A percentile compares a stretch with the other conserved stretches of the same genome.
Evolutionary conservation across 2,888 invertebrate species (phyloP).

Genomic region (Eulithis prunata): DNA sequence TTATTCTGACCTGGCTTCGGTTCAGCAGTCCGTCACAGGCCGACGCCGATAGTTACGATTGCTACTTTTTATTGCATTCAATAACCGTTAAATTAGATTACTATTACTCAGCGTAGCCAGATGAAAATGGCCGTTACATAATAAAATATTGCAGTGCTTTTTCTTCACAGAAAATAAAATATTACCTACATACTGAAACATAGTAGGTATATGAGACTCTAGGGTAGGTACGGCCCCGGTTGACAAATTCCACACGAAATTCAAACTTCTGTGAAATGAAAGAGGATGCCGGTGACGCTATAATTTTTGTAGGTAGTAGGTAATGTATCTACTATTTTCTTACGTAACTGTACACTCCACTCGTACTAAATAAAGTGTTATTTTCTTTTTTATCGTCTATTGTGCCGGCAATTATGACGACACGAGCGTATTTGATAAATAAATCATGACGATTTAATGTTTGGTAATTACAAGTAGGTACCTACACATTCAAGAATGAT

Average conservation of each 20-base stretch:
- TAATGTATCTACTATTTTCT: constrained; percentile 3
- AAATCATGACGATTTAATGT: too few relatives aligned
- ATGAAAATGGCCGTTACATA: constrained; percentile 68
- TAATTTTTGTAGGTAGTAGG: too few relatives aligned
- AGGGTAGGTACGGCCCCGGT: too few relatives aligned
- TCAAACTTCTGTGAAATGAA: too few relatives aligned
- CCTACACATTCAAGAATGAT: constrained; percentile 31
- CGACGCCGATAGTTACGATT: constrained; percentile 38
- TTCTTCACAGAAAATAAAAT: constrained; percentile 22
- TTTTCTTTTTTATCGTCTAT: constrained; percentile 41
- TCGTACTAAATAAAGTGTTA: constrained; percentile 23
- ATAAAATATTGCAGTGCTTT: constrained; percentile 42
- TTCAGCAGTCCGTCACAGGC: constrained; percentile 64
- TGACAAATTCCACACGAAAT: too few relatives aligned
- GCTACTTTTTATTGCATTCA: constrained; percentile 63
- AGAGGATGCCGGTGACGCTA: too few relatives aligned
- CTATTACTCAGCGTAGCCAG: constrained; percentile 71
- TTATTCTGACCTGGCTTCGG: constrained; percentile 55
- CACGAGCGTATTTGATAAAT: constrained; percentile 42
- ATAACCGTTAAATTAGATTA: constrained; percentile 80
- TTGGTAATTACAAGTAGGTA: constrained; percentile 34
- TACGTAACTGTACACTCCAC: constrained; percentile 25
- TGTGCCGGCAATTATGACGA: constrained; percentile 38
- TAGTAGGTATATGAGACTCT: too few relatives aligned
- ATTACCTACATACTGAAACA: neutral